Evolutionary conservation across 1,140 invertebrate genomes (phyloP), one percentile per base, ranked within the genome.

Genomic region (Acromyrmex charruanus): DNA sequence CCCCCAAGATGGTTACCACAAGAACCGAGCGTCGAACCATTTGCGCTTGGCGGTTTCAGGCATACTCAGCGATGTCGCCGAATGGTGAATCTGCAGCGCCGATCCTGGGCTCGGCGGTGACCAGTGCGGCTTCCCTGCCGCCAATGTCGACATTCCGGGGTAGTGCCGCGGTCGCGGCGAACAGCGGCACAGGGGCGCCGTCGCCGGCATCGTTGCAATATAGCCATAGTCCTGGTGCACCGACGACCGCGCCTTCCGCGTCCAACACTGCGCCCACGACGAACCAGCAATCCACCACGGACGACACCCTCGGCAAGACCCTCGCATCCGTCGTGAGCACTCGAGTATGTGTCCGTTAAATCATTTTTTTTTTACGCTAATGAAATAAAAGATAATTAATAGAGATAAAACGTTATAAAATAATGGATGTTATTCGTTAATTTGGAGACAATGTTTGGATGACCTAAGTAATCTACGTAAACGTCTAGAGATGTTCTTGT

Each of bases 91-190:
- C 93, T 25, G 92, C 94, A 59, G 93, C 94, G 31, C 94, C 94
- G 77, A 96, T 96, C 88, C 93, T 95, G 89, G 96, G 95, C 88
- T 96, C 95, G 85, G 95, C 95, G 88, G 96, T 95, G 89, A 97
- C 96, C 92, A 97, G 95, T 81, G 96, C 96, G 88, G 96, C 96
- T 88, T 97, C 98, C 77, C 96, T 99, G 95, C 98, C 98, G 82
- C 98, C 98, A 55, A 99, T 99, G 98, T 99, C 98, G 77, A 98
- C 98, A 87, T 98, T 99, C 96, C 96, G 98, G 53, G 97, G 97
- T 58, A 96, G 95, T 88, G 95, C 95, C 77, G 96, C 93, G 6
- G 95, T 94, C 82, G 90, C 94, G 88, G 92, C 95, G 85, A 94
- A 94, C 88, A 92, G 92, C 74, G 94, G 94, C 75, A 92, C 96